Percentiles rank a stretch among this genome's conserved stretches.
Evolutionary conservation across 2,888 invertebrate genomes (phyloP).

Genomic region (Mythimna loreyi): DNA sequence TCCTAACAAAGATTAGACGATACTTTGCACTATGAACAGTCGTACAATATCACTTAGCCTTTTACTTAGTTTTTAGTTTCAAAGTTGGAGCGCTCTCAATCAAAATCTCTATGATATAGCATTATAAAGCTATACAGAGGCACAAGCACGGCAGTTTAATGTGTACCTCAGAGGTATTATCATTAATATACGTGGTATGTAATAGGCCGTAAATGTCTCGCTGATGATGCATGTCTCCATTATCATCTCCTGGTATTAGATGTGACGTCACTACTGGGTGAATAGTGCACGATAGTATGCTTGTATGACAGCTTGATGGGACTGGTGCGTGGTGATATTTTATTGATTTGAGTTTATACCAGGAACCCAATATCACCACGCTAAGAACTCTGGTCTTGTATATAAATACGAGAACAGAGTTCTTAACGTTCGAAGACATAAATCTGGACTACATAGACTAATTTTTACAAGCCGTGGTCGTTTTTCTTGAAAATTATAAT

Average conservation of each 20-base stretch:
- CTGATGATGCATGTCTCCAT: slow-evolving; percentile 34
- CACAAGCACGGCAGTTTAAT: slow-evolving; percentile 7
- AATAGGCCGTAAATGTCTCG: slow-evolving; percentile 33
- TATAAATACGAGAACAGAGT: no score
- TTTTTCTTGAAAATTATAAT: no score
- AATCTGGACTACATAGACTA: no score
- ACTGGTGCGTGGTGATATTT: not conserved
- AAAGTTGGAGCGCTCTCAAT: not conserved
- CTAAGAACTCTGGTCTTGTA: no score
- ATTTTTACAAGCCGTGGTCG: no score
- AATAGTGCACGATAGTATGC: slow-evolving; percentile 8
- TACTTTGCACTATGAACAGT: no score
- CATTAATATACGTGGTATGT: slow-evolving; percentile 33
- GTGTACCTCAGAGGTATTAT: slow-evolving; percentile 5
- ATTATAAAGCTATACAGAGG: not conserved
- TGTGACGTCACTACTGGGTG: not conserved
- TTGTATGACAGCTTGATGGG: slow-evolving; percentile 4
- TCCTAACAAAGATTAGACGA: no score
- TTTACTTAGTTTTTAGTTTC: not conserved
- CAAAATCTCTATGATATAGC: not conserved
- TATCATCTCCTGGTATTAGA: slow-evolving; percentile 10
- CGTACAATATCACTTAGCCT: no score
- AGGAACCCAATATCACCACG: no score
- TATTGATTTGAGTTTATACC: not conserved
- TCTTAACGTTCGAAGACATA: no score